Evolutionary conservation across 2,113 vertebrate species (phyloP), one percentile per base, ranked within the genome.

Genomic region (Empidonax traillii): DNA sequence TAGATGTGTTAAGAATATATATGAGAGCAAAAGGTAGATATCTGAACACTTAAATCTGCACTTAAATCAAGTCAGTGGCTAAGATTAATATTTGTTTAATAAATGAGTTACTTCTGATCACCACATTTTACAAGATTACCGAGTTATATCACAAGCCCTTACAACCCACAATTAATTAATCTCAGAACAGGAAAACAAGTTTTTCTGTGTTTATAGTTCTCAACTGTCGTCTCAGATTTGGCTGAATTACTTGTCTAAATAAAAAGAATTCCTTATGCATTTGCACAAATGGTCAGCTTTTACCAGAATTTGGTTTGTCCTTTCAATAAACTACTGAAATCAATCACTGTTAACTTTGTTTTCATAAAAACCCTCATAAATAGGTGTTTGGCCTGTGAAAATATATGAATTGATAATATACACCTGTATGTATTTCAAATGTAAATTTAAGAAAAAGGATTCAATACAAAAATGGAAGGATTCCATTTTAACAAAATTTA

Each of bases 271-370:
- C 83, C 86, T 56, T 59, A 14, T 39, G 33, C 62, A 72, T 62
- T 91, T 82, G 90, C 66, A 87, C 35, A 93, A 89, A 46, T 30
- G 30, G 56, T 87, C 87, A 92, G 72, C 89, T 91, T 94, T 95
- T 87, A 75, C 59, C 44, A 71, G 74, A 75, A 94, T 20, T 91
- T 85, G 81, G 39, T 96, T 87, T 96, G 68, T 91, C 81, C 65
- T 95, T 87, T 91, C 74, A 96, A 87, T 93, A 91, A 96, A 95
- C 58, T 49, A 67, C 11, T 85, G 77, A 79, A 91, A 65, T 95
- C 52, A 87, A 9, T 47, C 35, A 14, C 66, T 63, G 63, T 56
- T 83, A 87, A 33, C n/a, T 87, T 53, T 66, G 11, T 91, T 89
- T 91, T 78, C 47, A 91, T 91, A 52, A 82, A 74, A 89, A 31